These are phyloP conservation scores for Sebastes flavidus DNA, from an alignment of 2,797 vertebrate genomes.

Conservation along the genomic window DNA sequence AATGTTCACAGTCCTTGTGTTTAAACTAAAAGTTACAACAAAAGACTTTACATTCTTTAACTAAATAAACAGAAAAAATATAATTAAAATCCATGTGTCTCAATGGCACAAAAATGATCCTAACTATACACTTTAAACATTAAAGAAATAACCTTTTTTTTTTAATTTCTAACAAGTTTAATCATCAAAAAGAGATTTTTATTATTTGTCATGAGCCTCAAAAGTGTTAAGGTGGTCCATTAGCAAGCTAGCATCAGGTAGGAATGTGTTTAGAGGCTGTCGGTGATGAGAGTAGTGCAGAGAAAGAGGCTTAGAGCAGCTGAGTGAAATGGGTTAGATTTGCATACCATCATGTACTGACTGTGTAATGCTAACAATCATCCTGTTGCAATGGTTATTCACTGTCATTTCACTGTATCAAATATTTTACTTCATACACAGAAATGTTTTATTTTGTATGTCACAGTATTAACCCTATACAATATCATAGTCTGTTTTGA, in stretches of 20 bases:
- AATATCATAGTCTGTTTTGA: slow-evolving; percentile 85
- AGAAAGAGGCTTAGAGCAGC: slow-evolving; percentile 56
- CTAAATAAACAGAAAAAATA: background rate
- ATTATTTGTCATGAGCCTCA: slow-evolving; percentile 80
- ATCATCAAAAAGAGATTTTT: background rate
- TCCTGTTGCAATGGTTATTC: slow-evolving; percentile 82
- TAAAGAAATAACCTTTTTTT: background rate
- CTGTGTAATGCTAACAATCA: slow-evolving; percentile 82
- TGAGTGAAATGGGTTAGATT: slow-evolving; percentile 62
- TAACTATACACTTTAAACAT: background rate
- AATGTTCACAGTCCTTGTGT: background rate
- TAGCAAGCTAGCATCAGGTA: slow-evolving; percentile 59
- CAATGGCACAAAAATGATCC: background rate
- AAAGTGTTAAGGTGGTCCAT: slow-evolving; percentile 42
- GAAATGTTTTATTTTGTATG: slow-evolving; percentile 84
- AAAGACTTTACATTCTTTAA: background rate
- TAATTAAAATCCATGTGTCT: background rate
- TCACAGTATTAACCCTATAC: slow-evolving; percentile 84
- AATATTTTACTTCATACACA: slow-evolving; percentile 76
- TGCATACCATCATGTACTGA: slow-evolving; percentile 69
- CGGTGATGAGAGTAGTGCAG: slow-evolving; percentile 53
- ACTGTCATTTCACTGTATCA: slow-evolving; percentile 82
- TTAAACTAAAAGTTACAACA: background rate
- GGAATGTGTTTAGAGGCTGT: slow-evolving; percentile 54
- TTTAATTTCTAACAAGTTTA: background rate